A percentile compares a stretch with the other conserved stretches of the same genome.
Conservation (phyloP, 2,113 vertebrate genomes). For the Grantiella picta region DNA sequence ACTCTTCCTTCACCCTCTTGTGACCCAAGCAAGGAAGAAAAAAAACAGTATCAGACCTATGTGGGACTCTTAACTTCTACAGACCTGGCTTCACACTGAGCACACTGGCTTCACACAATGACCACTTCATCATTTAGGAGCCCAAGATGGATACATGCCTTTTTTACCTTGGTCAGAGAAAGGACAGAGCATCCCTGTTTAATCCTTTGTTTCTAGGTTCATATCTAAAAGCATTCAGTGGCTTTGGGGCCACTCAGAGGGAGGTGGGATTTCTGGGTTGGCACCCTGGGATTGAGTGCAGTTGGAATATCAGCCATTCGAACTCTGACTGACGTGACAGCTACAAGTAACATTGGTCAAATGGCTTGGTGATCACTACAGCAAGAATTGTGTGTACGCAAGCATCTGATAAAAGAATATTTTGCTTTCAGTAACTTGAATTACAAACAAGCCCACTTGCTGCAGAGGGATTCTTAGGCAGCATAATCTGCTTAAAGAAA, state of each 20-base stretch:
- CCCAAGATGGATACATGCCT: background rate
- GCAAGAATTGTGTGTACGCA: background rate
- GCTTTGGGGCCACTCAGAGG: background rate
- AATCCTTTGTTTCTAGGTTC: background rate
- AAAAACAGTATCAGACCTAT: accelerated
- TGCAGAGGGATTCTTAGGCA: constrained; percentile 22
- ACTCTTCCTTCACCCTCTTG: background rate
- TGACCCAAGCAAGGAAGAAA: background rate
- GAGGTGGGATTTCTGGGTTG: background rate
- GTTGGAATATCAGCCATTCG: background rate
- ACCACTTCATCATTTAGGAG: background rate
- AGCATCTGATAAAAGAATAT: background rate
- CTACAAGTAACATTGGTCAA: background rate
- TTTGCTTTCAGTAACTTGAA: constrained; percentile 9
- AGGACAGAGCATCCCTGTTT: background rate
- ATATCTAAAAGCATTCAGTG: background rate
- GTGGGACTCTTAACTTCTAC: background rate
- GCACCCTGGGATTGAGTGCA: background rate
- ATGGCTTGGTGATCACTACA: background rate
- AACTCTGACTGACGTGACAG: background rate
- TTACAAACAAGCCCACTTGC: background rate
- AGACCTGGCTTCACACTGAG: background rate
- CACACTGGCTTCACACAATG: too few species aligned
- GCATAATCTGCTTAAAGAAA: constrained; percentile 14
- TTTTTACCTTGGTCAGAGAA: background rate